phyloP scores from a whole-genome alignment of 2,888 invertebrate species.

The Ctena decussata region DNA sequence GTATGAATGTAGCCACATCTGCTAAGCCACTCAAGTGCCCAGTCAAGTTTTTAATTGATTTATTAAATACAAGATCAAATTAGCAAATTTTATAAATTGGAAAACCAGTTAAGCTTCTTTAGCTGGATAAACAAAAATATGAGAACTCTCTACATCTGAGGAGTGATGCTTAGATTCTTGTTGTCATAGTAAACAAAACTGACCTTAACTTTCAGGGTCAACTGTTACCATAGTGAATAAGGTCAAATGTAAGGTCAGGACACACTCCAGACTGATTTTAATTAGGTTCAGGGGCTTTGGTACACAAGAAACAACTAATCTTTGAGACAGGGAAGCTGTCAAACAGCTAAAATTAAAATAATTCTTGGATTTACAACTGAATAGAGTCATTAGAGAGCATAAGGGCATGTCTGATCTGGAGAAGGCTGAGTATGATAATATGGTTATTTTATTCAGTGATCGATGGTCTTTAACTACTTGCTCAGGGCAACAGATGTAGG shows the following conservation, averaged over 20 bases:
- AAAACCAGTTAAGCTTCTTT: background rate
- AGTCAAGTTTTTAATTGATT: background rate
- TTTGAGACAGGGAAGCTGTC: too few species aligned
- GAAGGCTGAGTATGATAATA: too few species aligned
- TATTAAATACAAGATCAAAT: constrained; percentile 2
- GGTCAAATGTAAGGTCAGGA: background rate
- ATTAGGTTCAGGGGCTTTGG: background rate
- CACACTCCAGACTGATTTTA: background rate
- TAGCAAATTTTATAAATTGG: background rate
- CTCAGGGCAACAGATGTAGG: too few species aligned
- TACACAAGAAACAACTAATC: too few species aligned
- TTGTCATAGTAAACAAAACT: background rate
- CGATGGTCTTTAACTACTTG: too few species aligned
- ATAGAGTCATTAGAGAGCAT: too few species aligned
- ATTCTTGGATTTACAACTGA: too few species aligned
- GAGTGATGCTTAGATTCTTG: background rate
- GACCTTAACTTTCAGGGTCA: background rate
- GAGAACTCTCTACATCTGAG: background rate
- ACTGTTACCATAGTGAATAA: background rate
- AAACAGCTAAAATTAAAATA: too few species aligned
- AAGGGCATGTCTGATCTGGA: too few species aligned
- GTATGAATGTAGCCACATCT: background rate
- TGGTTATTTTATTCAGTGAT: too few species aligned
- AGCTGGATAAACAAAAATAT: constrained; percentile 1
- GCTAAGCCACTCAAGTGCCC: background rate